phyloP scores from a whole-genome alignment of 2,113 vertebrate species.

The Equus quagga region DNA sequence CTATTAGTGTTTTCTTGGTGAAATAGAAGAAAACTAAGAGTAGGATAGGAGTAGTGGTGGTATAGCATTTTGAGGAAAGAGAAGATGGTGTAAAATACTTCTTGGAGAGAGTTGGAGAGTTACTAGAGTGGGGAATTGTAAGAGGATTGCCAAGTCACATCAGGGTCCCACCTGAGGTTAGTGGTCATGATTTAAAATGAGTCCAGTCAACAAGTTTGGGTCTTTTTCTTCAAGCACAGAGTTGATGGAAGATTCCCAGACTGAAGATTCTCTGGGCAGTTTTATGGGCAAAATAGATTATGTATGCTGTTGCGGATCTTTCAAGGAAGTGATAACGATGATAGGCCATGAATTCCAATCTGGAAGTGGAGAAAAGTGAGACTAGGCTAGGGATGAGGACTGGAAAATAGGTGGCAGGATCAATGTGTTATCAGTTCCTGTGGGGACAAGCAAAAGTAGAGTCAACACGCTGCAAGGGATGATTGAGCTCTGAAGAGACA shows the following conservation, averaged over 20 bases:
- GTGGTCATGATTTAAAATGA: neutral
- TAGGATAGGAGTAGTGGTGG: too few relatives aligned
- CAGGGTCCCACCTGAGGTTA: neutral
- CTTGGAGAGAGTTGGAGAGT: neutral
- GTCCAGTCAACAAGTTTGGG: neutral
- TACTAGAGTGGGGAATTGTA: neutral
- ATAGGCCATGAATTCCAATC: neutral
- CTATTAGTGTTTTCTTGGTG: neutral
- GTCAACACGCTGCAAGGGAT: too few relatives aligned
- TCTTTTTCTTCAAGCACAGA: conserved; percentile 14
- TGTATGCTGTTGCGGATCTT: neutral
- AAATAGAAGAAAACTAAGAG: neutral
- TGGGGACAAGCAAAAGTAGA: neutral
- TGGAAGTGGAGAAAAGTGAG: neutral
- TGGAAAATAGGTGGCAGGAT: neutral
- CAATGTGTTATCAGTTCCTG: neutral
- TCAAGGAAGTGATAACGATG: neutral
- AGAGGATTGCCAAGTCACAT: neutral
- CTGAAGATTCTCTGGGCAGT: neutral
- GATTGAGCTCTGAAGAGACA: neutral
- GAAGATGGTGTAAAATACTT: neutral
- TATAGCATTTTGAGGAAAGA: neutral
- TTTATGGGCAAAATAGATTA: conserved; percentile 49
- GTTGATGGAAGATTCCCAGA: neutral
- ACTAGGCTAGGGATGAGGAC: neutral